Evolutionary conservation across 2,113 vertebrate genomes (phyloP).

Genomic region (Phalacrocorax aristotelis): DNA sequence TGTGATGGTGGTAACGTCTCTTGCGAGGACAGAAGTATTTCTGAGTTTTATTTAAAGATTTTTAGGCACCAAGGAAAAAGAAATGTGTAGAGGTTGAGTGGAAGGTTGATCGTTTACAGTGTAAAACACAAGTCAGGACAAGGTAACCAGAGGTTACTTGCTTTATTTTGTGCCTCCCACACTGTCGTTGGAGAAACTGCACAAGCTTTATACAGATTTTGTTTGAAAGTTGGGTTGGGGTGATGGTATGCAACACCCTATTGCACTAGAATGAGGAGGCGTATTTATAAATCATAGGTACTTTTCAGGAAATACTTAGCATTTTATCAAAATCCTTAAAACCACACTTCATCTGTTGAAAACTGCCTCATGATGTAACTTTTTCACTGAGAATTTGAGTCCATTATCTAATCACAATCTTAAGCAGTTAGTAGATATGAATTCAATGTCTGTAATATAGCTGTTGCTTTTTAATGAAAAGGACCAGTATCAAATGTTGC

Average conservation of each 20-base stretch:
- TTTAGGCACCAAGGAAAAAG: neutral
- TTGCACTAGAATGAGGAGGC: neutral
- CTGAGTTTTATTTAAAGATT: neutral
- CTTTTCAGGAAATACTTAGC: neutral
- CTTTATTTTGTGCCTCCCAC: neutral
- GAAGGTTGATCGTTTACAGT: neutral
- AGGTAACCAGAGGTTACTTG: neutral
- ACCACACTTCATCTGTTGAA: neutral
- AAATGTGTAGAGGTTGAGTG: neutral
- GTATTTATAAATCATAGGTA: neutral
- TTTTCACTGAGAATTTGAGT: neutral
- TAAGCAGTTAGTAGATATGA: neutral
- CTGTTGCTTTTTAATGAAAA: neutral
- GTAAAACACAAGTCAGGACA: neutral
- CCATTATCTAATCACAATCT: neutral
- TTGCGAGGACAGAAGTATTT: neutral
- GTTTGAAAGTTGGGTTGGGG: neutral
- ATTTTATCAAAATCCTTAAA: neutral
- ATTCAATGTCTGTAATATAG: neutral
- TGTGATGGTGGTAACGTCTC: fast-evolving
- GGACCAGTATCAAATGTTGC: neutral
- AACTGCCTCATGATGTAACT: neutral
- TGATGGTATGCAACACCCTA: neutral
- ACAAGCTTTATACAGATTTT: neutral
- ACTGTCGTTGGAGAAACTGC: neutral